phyloP scores from a whole-genome alignment of 1,140 invertebrate genomes.

The Tetramorium alpestre region DNA sequence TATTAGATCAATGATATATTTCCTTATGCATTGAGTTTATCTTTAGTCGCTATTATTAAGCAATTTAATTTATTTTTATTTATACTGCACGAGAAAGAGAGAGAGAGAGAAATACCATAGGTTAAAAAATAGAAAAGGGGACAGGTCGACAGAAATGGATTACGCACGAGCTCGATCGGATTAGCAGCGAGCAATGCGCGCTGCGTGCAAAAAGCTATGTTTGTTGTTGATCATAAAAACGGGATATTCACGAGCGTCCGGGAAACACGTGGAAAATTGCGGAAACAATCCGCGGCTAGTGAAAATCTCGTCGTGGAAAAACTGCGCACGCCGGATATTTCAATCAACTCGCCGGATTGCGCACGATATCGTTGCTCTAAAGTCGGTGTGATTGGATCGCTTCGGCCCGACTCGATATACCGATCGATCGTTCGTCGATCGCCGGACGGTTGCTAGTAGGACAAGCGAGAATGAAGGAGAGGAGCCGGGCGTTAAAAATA shows the following conservation, averaged over 20 bases:
- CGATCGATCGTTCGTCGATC: conserved; percentile 40
- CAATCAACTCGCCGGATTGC: conserved; percentile 56
- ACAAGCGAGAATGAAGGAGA: conserved; percentile 24
- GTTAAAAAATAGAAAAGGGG: background rate
- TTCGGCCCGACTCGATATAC: conserved; percentile 5
- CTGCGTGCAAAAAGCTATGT: conserved; percentile 34
- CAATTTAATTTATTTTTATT: conserved; percentile 1
- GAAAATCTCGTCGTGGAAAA: conserved; percentile 54
- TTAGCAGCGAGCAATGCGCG: conserved; percentile 9
- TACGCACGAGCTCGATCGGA: conserved; percentile 14
- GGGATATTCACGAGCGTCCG: conserved; percentile 26
- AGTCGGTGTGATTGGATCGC: conserved; percentile 45
- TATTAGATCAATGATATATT: background rate
- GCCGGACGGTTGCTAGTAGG: background rate
- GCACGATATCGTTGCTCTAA: conserved; percentile 45
- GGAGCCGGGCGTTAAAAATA: conserved; percentile 49
- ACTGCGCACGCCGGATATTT: conserved; percentile 42
- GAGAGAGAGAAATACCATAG: background rate
- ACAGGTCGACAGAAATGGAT: background rate
- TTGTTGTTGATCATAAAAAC: conserved; percentile 50
- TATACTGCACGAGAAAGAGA: background rate
- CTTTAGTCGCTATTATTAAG: background rate
- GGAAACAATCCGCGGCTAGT: conserved; percentile 42
- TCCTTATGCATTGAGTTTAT: background rate
- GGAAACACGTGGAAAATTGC: conserved; percentile 52